Conservation (phyloP, 2,888 invertebrate species). For the Amblyteles armatorius region DNA sequence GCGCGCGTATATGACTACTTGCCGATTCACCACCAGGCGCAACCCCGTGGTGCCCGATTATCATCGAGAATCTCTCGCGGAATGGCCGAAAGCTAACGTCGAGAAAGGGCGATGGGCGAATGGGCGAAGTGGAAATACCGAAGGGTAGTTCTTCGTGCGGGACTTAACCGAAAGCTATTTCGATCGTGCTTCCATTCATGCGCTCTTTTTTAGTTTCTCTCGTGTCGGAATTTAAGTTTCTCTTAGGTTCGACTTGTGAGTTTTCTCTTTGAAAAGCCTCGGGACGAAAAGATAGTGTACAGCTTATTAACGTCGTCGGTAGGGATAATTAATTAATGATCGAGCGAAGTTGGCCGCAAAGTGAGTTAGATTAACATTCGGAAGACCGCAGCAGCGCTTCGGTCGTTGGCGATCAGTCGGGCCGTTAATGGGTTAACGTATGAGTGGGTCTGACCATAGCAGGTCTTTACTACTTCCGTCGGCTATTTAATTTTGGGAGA, state of each 20-base stretch:
- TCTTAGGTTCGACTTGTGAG: no score
- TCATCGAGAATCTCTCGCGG: conserved; percentile 80
- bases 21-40: conserved; percentile 77
- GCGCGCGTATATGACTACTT: conserved; percentile 65
- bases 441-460: conserved; percentile 27
- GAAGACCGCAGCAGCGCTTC: not conserved
- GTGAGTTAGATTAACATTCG: not conserved
- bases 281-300: not conserved
- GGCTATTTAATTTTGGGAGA: not conserved
- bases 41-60: conserved; percentile 78
- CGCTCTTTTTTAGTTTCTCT: not conserved
- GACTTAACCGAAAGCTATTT: not conserved
- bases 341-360: not conserved
- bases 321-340: not conserved
- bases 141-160: conserved; percentile 1
- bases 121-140: conserved; percentile 15
- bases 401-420: not conserved
- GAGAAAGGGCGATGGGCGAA: conserved; percentile 56
- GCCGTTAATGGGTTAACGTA: not conserved
- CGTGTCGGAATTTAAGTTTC: not conserved
- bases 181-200: not conserved
- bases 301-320: not conserved
- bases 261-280: not conserved
- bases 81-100: conserved; percentile 76
- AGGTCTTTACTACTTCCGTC: conserved; percentile 36